Evolutionary conservation across 2,113 vertebrate genomes (phyloP).

Genomic region (Echinops telfairi): DNA sequence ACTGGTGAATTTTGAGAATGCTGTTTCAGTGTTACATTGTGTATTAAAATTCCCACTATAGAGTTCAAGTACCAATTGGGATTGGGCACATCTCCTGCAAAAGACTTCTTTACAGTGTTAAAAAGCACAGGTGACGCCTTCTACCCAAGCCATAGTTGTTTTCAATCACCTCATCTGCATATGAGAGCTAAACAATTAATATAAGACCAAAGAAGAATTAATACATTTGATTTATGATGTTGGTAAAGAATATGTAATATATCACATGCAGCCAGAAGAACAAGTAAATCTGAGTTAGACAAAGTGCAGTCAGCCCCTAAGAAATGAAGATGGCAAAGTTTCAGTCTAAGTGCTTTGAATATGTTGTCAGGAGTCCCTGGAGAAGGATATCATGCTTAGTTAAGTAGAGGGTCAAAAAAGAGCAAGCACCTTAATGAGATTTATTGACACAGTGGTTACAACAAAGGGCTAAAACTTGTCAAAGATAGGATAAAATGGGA

Average conservation of each 20-base stretch:
- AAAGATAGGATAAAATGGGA: neutral
- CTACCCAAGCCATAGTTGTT: neutral
- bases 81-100: neutral
- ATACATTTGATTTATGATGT: neutral
- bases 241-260: neutral
- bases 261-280: neutral
- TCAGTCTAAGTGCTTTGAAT: neutral
- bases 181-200: neutral
- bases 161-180: neutral
- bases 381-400: neutral
- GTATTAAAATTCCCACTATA: neutral
- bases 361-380: neutral
- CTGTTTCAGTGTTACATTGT: neutral
- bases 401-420: neutral
- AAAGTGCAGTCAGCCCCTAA: neutral
- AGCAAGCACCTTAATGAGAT: neutral
- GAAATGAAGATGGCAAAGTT: neutral
- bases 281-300: neutral
- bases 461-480: neutral
- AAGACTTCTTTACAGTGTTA: neutral
- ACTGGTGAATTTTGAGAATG: neutral
- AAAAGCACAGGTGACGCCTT: neutral
- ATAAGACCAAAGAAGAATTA: neutral
- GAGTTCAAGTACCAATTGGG: neutral
- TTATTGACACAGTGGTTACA: neutral